Base-by-base conservation (phyloP, 2,113 vertebrate species). In the Monopterus albus region DNA sequence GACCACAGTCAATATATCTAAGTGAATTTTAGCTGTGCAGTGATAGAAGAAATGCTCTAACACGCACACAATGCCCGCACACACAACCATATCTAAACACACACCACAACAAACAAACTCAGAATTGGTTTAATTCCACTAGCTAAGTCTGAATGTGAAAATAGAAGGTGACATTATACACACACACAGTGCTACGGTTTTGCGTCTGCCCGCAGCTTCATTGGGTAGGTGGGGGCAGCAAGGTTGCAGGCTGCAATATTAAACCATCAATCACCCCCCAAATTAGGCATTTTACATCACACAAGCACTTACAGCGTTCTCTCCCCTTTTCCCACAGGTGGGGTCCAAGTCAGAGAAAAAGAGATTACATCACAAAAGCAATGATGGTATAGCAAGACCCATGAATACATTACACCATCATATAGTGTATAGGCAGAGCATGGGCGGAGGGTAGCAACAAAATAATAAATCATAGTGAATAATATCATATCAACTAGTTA, bases 241-340 rank as follows among this genome's bases (percentile, higher is more conserved):
- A 89, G 92, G 93, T 94, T 93, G 90, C 92, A 89, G 92, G 91
- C 92, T 91, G 92, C 91, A 93, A 94, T 94, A 94, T 94, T 94
- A 94, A 94, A 94, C 93, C 93, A 94, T 94, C 93, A 93, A 94
- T 94, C 92, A 94, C 91, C 83, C 84, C 85, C 91, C 89, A 94
- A 94, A 93, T 94, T 93, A 93, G 91, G 91, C 91, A 88, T 91
- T 92, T 92, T 92, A 92, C 91, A 93, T 93, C 91, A 92, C 88
- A 90, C 88, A 81, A 89, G 88, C 90, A 90, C 91, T 90, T 82
- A 87, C 86, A 78, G 76, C 84, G 76, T 83, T 75, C 81, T 72
- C 82, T 76, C 83, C 71, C 84, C 66, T 75, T 84, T 89, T 91
- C 91, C 90, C 92, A 86, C 92, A 92, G 92, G 91, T 93, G 87